phyloP scores from a whole-genome alignment of 1,140 invertebrate genomes.

The Amyelois transitella region DNA sequence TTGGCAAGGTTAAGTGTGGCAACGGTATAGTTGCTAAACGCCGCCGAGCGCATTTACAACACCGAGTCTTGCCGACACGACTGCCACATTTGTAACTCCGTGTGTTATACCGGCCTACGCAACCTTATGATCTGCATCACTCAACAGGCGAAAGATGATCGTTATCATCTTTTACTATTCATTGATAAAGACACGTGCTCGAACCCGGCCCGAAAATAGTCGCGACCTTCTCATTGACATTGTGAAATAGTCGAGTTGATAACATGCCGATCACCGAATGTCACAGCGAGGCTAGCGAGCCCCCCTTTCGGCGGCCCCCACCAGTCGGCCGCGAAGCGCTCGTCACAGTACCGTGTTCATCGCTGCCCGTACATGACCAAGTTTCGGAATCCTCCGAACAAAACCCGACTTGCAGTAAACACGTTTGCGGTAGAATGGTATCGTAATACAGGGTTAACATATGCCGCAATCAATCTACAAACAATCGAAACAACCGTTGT shows the following conservation, averaged over 20 bases:
- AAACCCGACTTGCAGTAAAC: not conserved
- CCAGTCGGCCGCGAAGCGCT: slow-evolving; percentile 29
- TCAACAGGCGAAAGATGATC: not conserved
- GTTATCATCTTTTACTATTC: not conserved
- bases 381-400: slow-evolving; percentile 4
- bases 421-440: not conserved
- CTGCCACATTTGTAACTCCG: slow-evolving; percentile 53
- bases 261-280: slow-evolving; percentile 67
- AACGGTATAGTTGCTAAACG: slow-evolving; percentile 72
- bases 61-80: slow-evolving; percentile 63
- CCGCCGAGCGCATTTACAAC: slow-evolving; percentile 63
- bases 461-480: slow-evolving; percentile 28
- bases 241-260: slow-evolving; percentile 73
- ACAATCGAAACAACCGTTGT: slow-evolving; percentile 23
- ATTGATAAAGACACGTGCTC: slow-evolving; percentile 34
- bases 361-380: slow-evolving; percentile 32
- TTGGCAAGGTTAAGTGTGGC: slow-evolving; percentile 69
- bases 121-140: slow-evolving; percentile 12
- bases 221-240: slow-evolving; percentile 73
- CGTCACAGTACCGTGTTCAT: slow-evolving; percentile 29
- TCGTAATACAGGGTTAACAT: not conserved
- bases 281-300: slow-evolving; percentile 64
- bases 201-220: slow-evolving; percentile 52
- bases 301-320: slow-evolving; percentile 41
- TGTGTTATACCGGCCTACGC: slow-evolving; percentile 23